phyloP scores from a whole-genome alignment of 1,140 invertebrate species.

The Tetragnatha versicolor region DNA sequence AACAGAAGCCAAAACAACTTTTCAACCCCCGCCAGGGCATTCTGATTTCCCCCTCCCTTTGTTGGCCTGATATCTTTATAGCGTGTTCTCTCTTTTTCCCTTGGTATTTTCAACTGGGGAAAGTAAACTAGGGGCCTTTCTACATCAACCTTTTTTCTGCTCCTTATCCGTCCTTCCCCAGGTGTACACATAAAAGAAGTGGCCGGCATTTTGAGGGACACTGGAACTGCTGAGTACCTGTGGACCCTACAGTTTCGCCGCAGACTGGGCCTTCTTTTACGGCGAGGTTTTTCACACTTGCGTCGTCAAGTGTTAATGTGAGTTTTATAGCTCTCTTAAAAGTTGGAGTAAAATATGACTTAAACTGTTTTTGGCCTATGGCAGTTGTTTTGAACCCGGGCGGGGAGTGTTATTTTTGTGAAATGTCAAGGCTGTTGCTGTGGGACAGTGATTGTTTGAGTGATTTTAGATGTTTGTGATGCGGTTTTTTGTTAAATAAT shows the following conservation, averaged over 20 bases:
- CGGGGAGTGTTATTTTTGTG: no score
- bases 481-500: no score
- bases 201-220: slow-evolving; percentile 9
- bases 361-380: no score
- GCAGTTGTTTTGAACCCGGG: no score
- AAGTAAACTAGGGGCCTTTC: not conserved
- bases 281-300: not conserved
- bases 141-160: not conserved
- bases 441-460: no score
- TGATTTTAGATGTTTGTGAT: no score
- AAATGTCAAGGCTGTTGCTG: no score
- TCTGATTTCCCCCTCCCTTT: not conserved
- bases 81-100: not conserved
- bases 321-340: slow-evolving; percentile 24
- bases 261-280: slow-evolving; percentile 4
- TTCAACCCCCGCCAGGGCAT: not conserved
- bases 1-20: no score
- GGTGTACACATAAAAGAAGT: slow-evolving; percentile 44
- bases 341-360: not conserved
- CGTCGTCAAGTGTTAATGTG: slow-evolving; percentile 17
- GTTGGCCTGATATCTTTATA: slow-evolving; percentile 30
- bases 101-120: not conserved
- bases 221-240: slow-evolving; percentile 12
- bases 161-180: slow-evolving; percentile 11
- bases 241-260: not conserved